Evolutionary conservation across 2,888 invertebrate genomes (phyloP).

Genomic region (Limenitis camilla): DNA sequence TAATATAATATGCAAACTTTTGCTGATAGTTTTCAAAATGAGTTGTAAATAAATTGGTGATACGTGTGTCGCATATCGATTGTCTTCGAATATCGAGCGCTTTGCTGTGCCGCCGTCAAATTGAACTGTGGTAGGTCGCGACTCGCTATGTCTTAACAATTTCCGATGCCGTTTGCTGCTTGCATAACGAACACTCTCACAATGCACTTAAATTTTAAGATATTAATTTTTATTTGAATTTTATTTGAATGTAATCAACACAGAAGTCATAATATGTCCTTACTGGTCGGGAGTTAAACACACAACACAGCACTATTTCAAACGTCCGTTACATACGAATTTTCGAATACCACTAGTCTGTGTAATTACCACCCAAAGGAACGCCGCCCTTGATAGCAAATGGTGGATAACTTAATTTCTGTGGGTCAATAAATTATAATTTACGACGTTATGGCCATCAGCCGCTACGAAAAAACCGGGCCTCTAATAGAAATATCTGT

Average conservation of each 20-base stretch:
- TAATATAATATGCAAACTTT: not conserved
- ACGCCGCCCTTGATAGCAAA: constrained; percentile 55
- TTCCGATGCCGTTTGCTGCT: constrained; percentile 28
- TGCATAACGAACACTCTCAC: constrained; percentile 40
- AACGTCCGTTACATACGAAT: constrained; percentile 52
- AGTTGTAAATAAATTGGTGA: constrained; percentile 50
- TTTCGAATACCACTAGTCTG: constrained; percentile 45
- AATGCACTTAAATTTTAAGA: constrained; percentile 28
- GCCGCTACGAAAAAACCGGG: constrained; percentile 55
- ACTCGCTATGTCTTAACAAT: constrained; percentile 48
- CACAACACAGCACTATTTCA: constrained; percentile 4
- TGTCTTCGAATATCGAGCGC: constrained; percentile 29
- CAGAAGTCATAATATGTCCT: too few species aligned
- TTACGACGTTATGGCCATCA: constrained; percentile 59
- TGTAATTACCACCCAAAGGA: constrained; percentile 48
- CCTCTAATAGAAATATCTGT: constrained; percentile 69
- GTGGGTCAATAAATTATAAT: constrained; percentile 67
- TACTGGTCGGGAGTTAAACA: too few species aligned
- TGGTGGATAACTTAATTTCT: constrained; percentile 69
- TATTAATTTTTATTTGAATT: too few species aligned
- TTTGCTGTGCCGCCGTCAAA: constrained; percentile 48
- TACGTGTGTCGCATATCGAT: constrained; percentile 57
- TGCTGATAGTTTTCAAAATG: not conserved
- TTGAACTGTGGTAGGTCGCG: constrained; percentile 60
- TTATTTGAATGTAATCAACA: too few species aligned